Base-by-base conservation (phyloP, 1,140 invertebrate genomes). In the Cyclina sinensis region DNA sequence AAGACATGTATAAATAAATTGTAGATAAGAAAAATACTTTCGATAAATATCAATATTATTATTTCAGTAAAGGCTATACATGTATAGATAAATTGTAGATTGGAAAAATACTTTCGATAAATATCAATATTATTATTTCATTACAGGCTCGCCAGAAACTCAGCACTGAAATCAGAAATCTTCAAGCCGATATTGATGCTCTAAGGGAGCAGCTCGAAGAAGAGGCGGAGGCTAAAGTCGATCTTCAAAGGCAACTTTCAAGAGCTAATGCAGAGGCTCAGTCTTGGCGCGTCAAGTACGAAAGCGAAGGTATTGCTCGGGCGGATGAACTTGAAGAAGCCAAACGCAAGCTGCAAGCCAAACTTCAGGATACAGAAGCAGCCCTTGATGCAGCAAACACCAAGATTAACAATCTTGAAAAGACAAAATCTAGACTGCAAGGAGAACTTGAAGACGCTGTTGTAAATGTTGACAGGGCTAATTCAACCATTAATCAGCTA, bases 201-300 rank as follows among this genome's bases (percentile, higher is more conserved):
- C 97, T 99, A 91, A 98, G 98, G 92, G 99, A 99, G 96, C 97
- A 99, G 94, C 97, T 99, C 90, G 99, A 99, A 95, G 99, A 99
- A 96, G 98, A 99, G 99, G 97, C 99, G 99, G 97, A 99, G 99
- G 96, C 98, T 99, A 92, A 99, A 96, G 98, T 98, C 94, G 99
- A 99, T 96, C 97, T 99, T 90, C 84, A 86, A 70, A 86, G 84
- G 46, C 84, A 86, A 51, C 84, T 86, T 62, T 86, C 84, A 35
- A 76, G 84, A 39, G 84, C 84, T 18, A 86, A 86, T 30, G 84
- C 97, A 98, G 97, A 99, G 99, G 96, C 97, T 99, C 70, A 98
- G 99, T 91, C 98, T 99, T 94, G 83, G 83, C 65, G 83, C 21
- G 68, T 78, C 48, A 86, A 86, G 54, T 86, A 86, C 51, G 83